Conservation (phyloP, 2,797 vertebrate genomes). For the Australoheros facetus region DNA sequence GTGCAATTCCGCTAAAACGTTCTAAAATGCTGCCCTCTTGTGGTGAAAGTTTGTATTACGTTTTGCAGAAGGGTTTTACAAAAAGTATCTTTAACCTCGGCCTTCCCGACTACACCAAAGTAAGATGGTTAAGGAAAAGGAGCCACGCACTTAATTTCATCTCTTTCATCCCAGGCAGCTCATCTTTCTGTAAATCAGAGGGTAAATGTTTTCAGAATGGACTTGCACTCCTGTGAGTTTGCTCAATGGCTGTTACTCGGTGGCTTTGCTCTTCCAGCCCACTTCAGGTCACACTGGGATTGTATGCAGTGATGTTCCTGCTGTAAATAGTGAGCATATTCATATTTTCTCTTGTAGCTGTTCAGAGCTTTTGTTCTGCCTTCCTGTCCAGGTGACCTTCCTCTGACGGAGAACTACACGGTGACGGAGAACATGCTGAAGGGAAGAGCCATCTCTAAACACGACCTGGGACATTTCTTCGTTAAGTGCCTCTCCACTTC, state of each 20-base stretch:
- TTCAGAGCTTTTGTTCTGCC: neutral
- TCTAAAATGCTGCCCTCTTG: neutral
- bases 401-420: conserved; percentile 84
- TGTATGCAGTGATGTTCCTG: accelerated
- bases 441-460: conserved; percentile 87
- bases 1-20: neutral
- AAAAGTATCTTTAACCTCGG: neutral
- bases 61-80: neutral
- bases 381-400: conserved; percentile 79
- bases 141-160: neutral
- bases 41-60: neutral
- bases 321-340: neutral
- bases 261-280: neutral
- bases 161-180: neutral
- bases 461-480: conserved; percentile 91
- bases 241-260: neutral
- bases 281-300: neutral
- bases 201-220: neutral
- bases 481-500: conserved; percentile 85
- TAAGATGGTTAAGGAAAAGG: neutral
- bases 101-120: neutral
- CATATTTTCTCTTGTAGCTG: neutral
- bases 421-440: conserved; percentile 77
- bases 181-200: neutral
- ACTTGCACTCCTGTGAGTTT: neutral